Evolutionary conservation across 2,888 invertebrate species (phyloP).

Genomic region (Invenusta paracnida): DNA sequence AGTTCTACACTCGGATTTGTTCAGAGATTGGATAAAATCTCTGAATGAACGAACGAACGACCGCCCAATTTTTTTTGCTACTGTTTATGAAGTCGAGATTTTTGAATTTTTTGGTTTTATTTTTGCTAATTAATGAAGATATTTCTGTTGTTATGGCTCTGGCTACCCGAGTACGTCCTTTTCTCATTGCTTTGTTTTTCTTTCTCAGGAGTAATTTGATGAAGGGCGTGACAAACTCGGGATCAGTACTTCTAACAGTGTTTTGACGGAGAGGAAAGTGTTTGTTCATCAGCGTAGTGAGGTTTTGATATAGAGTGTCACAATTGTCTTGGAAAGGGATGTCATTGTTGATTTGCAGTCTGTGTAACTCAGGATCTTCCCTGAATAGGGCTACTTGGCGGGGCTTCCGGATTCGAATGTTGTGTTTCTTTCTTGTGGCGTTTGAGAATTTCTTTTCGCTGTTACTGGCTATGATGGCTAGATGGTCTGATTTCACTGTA

Average conservation of each 20-base stretch:
- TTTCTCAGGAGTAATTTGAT: constrained; percentile 18
- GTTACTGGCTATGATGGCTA: constrained; percentile 25
- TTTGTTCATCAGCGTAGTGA: constrained; percentile 22
- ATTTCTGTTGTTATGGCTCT: constrained; percentile 25
- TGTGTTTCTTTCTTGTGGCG: constrained; percentile 26
- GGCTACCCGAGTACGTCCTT: constrained; percentile 17
- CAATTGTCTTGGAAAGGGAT: constrained; percentile 18
- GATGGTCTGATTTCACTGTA: constrained; percentile 22
- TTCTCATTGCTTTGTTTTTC: constrained; percentile 15
- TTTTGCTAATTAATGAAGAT: constrained; percentile 16
- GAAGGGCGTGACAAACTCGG: constrained; percentile 17
- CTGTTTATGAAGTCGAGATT: neutral
- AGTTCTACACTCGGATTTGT: no score
- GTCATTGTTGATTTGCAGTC: constrained; percentile 29
- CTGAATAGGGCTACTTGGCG: constrained; percentile 19
- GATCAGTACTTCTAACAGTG: constrained; percentile 23
- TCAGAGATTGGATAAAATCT: no score
- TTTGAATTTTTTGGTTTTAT: neutral
- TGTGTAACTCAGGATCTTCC: constrained; percentile 23
- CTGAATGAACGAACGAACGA: neutral
- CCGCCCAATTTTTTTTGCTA: neutral
- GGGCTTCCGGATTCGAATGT: constrained; percentile 15
- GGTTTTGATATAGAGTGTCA: constrained; percentile 20
- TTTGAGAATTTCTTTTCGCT: constrained; percentile 21
- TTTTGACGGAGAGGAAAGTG: constrained; percentile 5